phyloP scores from a whole-genome alignment of 1,140 invertebrate species.

The Papilio polyxenes region DNA sequence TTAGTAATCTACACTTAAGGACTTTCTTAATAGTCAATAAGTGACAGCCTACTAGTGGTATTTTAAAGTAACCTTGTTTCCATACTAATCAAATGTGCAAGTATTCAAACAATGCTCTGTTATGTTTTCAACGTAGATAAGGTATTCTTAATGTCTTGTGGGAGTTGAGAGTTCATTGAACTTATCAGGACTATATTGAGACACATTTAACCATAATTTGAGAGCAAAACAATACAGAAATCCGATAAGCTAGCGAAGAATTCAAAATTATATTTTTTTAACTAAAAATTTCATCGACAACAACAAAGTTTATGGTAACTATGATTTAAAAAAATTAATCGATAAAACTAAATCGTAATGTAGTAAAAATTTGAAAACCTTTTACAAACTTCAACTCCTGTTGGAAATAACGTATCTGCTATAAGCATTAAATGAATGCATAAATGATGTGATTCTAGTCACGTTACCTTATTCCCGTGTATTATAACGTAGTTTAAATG shows the following conservation, averaged over 20 bases:
- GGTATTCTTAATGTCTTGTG: slow-evolving; percentile 47
- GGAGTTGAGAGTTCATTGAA: slow-evolving; percentile 54
- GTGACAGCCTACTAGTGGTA: neutral
- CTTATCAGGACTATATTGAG: slow-evolving; percentile 36
- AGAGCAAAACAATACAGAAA: slow-evolving; percentile 2
- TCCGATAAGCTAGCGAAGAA: neutral
- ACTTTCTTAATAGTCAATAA: neutral
- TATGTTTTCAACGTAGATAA: slow-evolving; percentile 46
- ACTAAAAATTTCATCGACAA: no score
- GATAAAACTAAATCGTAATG: neutral
- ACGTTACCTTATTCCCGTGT: slow-evolving; percentile 26
- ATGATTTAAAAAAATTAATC: no score
- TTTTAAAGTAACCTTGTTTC: neutral
- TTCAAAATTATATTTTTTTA: no score
- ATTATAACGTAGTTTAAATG: slow-evolving; percentile 37
- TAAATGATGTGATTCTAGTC: slow-evolving; percentile 28
- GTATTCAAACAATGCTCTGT: slow-evolving; percentile 48
- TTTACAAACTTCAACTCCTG: neutral
- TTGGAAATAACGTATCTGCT: neutral
- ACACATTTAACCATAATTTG: slow-evolving; percentile 31
- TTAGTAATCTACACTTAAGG: neutral
- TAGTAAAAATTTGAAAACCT: no score
- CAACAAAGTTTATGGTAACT: no score
- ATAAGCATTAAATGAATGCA: neutral
- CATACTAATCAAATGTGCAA: slow-evolving; percentile 10